Base-by-base conservation (phyloP, 2,888 invertebrate genomes). In the Dioctria linearis region DNA sequence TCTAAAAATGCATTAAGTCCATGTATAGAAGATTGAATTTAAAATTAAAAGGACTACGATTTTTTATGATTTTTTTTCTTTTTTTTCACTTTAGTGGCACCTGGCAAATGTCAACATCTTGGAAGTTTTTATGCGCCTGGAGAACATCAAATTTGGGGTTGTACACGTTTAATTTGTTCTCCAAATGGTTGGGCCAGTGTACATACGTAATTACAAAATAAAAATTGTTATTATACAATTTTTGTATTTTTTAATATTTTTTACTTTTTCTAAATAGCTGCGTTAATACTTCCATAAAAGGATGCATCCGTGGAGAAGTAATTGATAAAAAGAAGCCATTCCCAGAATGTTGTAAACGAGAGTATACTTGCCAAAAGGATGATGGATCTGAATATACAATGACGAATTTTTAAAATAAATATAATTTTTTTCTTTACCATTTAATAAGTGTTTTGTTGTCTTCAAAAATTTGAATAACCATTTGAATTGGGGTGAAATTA, bases 161-260 rank as follows among this genome's bases (percentile, higher is more conserved):
- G 80, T 42, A 25, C 78, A 51, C 61, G 78, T 37, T 40, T 80
- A 11, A 78, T 67, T 39, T 80, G 80, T 54, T 69, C 69, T 42
- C 11, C 11, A n/a, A 80, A 80, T 4, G 59, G 80, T 5, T 78
- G 80, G 78, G 78, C 78, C 3, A 80, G 80, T 65, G 80, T 69
- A 65, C 80, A 80, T 43, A 76, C 59, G 80, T 80, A 57, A 65
- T 25, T 25, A 4, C 9, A 66, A n/a, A n/a, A 42, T 2, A 63
- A 6, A 4, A 9, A 5, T 37, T 13, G 13, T 25, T 43, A 39
- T 39, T 11, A 6, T 25, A 25, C 25, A 13, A 25, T 71, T 25
- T 25, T 25, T 25, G 25, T 25, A 25, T n/a, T n/a, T n/a, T n/a
- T n/a, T n/a, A 25, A 25, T 25, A 25, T 25, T 25, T 25, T 2